Conservation (phyloP, 2,888 invertebrate species). For the Keiferia lycopersicella region DNA sequence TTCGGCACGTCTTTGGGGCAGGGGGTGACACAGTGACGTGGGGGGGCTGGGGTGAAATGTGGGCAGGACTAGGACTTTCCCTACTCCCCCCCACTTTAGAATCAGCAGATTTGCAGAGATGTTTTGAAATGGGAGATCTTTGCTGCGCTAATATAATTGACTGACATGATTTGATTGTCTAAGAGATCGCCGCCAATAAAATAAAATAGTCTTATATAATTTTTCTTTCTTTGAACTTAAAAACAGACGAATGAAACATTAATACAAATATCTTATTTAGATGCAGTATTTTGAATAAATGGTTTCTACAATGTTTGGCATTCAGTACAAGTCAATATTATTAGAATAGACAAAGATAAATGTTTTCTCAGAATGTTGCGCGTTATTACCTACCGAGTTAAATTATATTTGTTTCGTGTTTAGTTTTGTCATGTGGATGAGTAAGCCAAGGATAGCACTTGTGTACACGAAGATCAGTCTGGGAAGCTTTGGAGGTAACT, state of each 20-base stretch:
- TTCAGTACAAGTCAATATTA: conserved; percentile 3
- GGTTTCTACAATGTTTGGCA: not conserved
- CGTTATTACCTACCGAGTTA: too few species aligned
- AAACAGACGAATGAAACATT: not conserved
- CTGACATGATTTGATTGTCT: not conserved
- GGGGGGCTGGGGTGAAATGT: conserved; percentile 17
- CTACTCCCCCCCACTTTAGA: not conserved
- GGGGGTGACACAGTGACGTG: conserved; percentile 27
- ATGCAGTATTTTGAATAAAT: not conserved
- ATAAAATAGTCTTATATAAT: too few species aligned
- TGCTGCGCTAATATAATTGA: not conserved
- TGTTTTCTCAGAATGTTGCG: too few species aligned
- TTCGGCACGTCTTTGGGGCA: conserved; percentile 48
- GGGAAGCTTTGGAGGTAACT: too few species aligned
- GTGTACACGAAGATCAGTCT: too few species aligned
- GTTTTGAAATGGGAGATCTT: conserved; percentile 13
- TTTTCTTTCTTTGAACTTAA: too few species aligned
- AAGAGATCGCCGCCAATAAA: not conserved
- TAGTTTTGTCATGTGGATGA: too few species aligned
- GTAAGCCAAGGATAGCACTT: too few species aligned
- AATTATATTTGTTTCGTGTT: too few species aligned
- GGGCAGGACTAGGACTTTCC: conserved; percentile 13
- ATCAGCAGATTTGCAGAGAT: not conserved
- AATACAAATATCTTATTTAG: not conserved
- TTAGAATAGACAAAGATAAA: not conserved